Evolutionary conservation across 2,888 invertebrate species (phyloP), one percentile per base, ranked within the genome.

Genomic region (Amitus sp.): DNA sequence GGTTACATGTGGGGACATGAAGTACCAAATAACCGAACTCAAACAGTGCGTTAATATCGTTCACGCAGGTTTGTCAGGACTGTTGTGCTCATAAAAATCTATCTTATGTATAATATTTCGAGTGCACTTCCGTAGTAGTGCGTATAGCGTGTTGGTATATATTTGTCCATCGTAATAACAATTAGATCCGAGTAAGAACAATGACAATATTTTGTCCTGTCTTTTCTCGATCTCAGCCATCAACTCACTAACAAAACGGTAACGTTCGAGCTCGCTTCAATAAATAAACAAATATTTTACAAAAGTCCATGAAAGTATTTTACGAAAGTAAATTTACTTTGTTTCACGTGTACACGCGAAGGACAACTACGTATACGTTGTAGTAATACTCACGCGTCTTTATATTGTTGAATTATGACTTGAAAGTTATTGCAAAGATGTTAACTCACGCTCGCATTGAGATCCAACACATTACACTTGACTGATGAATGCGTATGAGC

Each of bases 341-440:
- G n/a, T n/a, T n/a, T 69, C 67, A 69, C 67, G 67, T 68, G 65
- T 63, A 63, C 67, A 71, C 69, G 67, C 70, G 72, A 72, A 70
- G 70, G 72, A 72, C 71, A 70, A 71, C 73, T 77, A 76, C 70
- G 71, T 73, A 67, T 74, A 74, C 69, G 71, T 69, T 75, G 76
- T 77, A 77, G 73, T 76, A 71, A 73, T 73, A 74, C 70, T 68
- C 73, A 69, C 72, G 70, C 69, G 65, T 65, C 65, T 69, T 66
- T 65, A 56, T 51, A 64, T 68, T 68, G 67, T 67, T 67, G 66
- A 65, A 68, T 63, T 73, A 71, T 66, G 58, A 68, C 55, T 68
- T 65, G 57, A 65, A 69, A 70, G 67, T 70, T 77, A 75, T 75
- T 73, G 72, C 75, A 73, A 69, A 68, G 70, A 75, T 72, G 66